Conservation (phyloP, 2,113 vertebrate species). For the Osmerus mordax region DNA sequence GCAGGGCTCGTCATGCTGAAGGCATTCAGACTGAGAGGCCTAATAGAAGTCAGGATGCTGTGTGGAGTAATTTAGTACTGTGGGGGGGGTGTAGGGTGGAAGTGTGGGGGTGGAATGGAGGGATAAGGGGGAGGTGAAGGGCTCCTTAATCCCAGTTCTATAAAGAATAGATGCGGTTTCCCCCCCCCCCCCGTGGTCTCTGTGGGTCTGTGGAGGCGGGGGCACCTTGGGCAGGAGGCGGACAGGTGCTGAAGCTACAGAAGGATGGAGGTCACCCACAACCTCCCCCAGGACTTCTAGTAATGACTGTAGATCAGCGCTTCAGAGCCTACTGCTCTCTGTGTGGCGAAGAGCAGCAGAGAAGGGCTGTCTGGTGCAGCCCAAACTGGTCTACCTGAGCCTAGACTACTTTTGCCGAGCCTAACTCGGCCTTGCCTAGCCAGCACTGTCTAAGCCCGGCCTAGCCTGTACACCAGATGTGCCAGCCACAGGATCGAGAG, state of each 20-base stretch:
- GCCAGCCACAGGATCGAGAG: constrained; percentile 53
- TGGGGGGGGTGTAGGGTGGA: constrained; percentile 42
- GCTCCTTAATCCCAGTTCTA: constrained; percentile 53
- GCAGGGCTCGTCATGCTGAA: constrained; percentile 67
- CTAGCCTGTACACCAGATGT: constrained; percentile 63
- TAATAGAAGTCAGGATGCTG: constrained; percentile 67
- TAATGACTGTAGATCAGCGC: constrained; percentile 29
- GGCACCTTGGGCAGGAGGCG: constrained; percentile 48
- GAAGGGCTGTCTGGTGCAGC: constrained; percentile 22
- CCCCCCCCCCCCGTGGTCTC: constrained; percentile 26
- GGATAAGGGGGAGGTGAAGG: constrained; percentile 6
- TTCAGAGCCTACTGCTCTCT: constrained; percentile 17
- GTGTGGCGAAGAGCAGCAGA: background rate
- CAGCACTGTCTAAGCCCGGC: constrained; percentile 32
- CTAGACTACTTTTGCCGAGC: constrained; percentile 14
- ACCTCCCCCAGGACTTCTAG: constrained; percentile 31
- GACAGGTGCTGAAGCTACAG: constrained; percentile 60
- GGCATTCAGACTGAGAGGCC: constrained; percentile 73
- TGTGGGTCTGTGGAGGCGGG: constrained; percentile 20
- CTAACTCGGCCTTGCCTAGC: too few species aligned
- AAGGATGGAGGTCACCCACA: constrained; percentile 48
- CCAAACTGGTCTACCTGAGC: constrained; percentile 39
- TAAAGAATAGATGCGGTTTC: constrained; percentile 57
- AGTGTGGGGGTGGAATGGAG: constrained; percentile 1
- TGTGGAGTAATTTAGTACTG: constrained; percentile 67